Evolutionary conservation across 92 coral and sea anemone species (phyloP), one percentile per base, ranked within the genome.

Genomic region (Bergia puertoricense): DNA sequence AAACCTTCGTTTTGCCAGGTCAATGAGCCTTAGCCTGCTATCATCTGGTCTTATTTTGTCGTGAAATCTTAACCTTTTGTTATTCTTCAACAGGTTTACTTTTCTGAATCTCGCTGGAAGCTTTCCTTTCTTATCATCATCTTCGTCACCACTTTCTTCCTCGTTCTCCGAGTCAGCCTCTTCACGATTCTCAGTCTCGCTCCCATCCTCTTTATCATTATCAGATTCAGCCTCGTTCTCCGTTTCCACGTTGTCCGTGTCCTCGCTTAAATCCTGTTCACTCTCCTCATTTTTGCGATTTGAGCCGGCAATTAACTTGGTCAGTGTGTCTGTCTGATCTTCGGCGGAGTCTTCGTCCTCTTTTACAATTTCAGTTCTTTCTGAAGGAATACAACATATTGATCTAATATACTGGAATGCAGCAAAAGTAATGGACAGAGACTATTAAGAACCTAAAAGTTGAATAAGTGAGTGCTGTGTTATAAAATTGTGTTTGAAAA

Each of bases 121-220:
- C 56, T 77, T 56, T 76, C 42, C 78, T 76, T 66, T 89, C 4
- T 96, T 92, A 3, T 90, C 90, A 40, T 86, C 80, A 68, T 81
- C 76, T 23, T 92, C 90, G 39, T 74, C 68, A 13, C 86, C 89
- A 43, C 83, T 83, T 6, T 89, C 86, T 16, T 30, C 88, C 14
- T 75, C 86, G 5, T 93, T 96, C 44, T 81, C 90, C 18, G 75
- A 89, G 22, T 81, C 92, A 72, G 76, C 88, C 9, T 72, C 90
- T 2, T 84, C 90, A 23, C 89, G 76, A 20, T 20, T 79, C 68
- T 89, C 54, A 6, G 90, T 82, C 76, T 89, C 93, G 16, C 86
- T 94, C 48, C 36, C 89, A 43, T 85, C 88, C 76, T 84, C 93
- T 75, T 50, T n/a, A 78, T 76, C 91, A 41, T 82, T 74, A 56